These are phyloP conservation scores for Palythoa grandiflora DNA, from an alignment of 92 coral and sea anemone species.

Conservation along the genomic window DNA sequence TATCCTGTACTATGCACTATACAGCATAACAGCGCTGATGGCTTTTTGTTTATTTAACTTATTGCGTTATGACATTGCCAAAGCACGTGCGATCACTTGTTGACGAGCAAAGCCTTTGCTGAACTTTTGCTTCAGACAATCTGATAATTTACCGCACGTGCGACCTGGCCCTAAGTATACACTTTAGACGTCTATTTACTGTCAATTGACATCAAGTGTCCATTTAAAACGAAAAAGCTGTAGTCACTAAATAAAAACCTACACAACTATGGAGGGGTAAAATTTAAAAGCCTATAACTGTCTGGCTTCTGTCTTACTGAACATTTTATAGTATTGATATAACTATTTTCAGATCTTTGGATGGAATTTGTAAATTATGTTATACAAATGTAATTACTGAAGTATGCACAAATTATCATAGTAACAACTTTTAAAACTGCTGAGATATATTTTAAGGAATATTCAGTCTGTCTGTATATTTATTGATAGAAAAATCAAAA, in stretches of 20 bases:
- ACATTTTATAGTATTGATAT: no score
- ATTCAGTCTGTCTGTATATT: no score
- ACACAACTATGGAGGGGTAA: neutral
- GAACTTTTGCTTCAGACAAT: neutral
- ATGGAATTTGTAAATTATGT: no score
- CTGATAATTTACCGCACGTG: no score
- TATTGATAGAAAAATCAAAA: no score
- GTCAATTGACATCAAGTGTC: neutral
- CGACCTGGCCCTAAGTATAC: neutral
- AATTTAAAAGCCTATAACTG: neutral
- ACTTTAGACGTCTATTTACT: neutral
- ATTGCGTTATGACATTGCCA: conserved; percentile 1
- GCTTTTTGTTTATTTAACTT: conserved; percentile 14
- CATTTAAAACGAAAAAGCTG: neutral
- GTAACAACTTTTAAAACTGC: no score
- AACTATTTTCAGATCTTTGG: no score
- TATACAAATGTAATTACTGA: no score
- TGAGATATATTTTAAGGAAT: no score
- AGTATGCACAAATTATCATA: no score
- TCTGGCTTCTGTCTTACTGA: neutral
- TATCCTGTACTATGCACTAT: neutral
- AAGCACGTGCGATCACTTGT: conserved; percentile 12
- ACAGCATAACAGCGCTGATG: neutral
- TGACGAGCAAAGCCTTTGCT: neutral
- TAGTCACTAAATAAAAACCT: neutral